Evolutionary conservation across 2,113 vertebrate genomes (phyloP).

Genomic region (Cynocephalus volans): DNA sequence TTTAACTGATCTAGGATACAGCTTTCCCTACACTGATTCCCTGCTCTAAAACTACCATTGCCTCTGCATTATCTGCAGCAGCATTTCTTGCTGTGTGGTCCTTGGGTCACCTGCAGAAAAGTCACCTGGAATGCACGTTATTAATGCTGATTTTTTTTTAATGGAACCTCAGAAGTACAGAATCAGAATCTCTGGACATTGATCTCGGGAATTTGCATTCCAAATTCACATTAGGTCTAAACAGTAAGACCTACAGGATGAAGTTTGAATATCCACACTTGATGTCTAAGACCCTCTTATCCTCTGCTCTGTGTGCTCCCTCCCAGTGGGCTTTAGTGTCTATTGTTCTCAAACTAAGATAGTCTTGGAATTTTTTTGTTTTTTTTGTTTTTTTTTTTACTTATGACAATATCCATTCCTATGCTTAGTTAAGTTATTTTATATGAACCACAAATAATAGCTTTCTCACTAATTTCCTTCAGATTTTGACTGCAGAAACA

Average conservation of each 20-base stretch:
- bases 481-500: not conserved
- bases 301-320: not conserved
- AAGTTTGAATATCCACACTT: not conserved
- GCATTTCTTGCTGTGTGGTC: not conserved
- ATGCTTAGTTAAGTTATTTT: not conserved
- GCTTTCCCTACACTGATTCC: not conserved
- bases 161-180: not conserved
- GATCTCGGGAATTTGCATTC: not conserved
- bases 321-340: no score
- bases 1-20: not conserved
- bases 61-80: not conserved
- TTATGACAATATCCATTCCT: not conserved
- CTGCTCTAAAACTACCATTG: not conserved
- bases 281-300: not conserved
- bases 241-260: not conserved
- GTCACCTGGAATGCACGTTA: not conserved
- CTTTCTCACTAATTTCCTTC: slow-evolving; percentile 27
- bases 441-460: not conserved
- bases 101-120: not conserved
- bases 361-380: not conserved
- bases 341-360: not conserved
- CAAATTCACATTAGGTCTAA: not conserved
- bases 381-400: not conserved
- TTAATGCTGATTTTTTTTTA: not conserved
- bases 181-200: not conserved